phyloP scores from a whole-genome alignment of 2,797 vertebrate genomes.

The Neosilurus mollespiculum region DNA sequence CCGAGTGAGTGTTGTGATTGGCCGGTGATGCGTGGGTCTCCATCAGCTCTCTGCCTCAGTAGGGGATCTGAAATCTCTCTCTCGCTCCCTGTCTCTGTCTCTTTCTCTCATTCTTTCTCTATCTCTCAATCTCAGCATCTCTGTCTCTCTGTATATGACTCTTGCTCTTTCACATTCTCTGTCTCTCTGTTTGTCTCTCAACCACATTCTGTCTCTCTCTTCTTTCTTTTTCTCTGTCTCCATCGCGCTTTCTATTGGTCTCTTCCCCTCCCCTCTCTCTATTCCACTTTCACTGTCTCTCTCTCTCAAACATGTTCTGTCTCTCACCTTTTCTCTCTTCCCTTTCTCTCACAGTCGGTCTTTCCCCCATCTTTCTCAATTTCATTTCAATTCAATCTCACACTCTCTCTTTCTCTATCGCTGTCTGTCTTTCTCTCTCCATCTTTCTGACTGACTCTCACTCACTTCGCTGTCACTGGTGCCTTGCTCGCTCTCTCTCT shows the following conservation, averaged over 20 bases:
- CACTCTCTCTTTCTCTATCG: not conserved
- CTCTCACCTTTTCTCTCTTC: not conserved
- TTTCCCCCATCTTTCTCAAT: slow-evolving; percentile 3
- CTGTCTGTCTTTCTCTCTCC: too few relatives aligned
- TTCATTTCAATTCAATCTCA: too few relatives aligned
- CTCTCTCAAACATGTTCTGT: not conserved
- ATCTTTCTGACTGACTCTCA: not conserved
- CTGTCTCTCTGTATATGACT: slow-evolving; percentile 22
- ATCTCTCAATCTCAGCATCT: slow-evolving; percentile 8
- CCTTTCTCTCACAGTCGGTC: not conserved
- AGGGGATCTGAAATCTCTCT: slow-evolving; percentile 49
- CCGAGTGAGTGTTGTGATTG: slow-evolving; percentile 71
- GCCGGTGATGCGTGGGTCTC: slow-evolving; percentile 53
- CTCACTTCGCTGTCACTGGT: not conserved
- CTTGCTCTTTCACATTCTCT: not conserved
- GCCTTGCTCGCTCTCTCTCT: not conserved
- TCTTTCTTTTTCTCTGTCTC: not conserved
- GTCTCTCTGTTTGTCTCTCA: slow-evolving; percentile 17
- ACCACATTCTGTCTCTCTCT: slow-evolving; percentile 19
- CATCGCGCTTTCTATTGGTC: not conserved
- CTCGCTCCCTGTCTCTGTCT: not conserved
- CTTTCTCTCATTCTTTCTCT: not conserved
- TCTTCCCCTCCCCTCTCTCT: slow-evolving; percentile 25
- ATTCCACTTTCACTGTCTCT: not conserved
- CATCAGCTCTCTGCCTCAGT: slow-evolving; percentile 52